Conservation (phyloP, 2,888 invertebrate genomes). For the Capitulum mitella region DNA sequence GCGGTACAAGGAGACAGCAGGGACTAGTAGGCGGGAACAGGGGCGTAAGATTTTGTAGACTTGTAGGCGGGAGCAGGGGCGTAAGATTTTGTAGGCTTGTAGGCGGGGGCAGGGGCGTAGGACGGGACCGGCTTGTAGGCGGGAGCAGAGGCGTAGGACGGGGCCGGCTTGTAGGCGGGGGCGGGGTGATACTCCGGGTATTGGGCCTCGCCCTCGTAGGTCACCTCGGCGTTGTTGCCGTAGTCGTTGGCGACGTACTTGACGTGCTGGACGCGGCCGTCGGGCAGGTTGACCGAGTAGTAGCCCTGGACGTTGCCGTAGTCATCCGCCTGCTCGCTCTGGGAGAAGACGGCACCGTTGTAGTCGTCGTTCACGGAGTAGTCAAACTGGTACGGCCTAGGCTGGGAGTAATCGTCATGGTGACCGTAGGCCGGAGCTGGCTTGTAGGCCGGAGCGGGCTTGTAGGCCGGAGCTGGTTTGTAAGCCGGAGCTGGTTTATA, state of each 20-base stretch:
- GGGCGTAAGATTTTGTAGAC: no score
- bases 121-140: constrained; percentile 27
- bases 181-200: constrained; percentile 30
- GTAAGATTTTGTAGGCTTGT: no score
- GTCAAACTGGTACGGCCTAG: constrained; percentile 28
- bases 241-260: constrained; percentile 33
- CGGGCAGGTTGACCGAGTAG: constrained; percentile 35
- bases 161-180: constrained; percentile 27
- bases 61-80: no score
- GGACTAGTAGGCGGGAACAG: no score
- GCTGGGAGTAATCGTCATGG: constrained; percentile 25
- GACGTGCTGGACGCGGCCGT: constrained; percentile 35
- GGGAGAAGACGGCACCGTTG: constrained; percentile 31
- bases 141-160: constrained; percentile 27
- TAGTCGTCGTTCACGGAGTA: constrained; percentile 32
- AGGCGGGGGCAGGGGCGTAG: neutral
- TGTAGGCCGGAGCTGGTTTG: neutral
- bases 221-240: constrained; percentile 33
- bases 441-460: constrained; percentile 14
- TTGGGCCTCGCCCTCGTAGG: constrained; percentile 34
- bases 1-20: no score
- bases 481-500: neutral
- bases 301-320: constrained; percentile 34
- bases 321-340: constrained; percentile 29
- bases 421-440: constrained; percentile 2